These are phyloP conservation scores for Drosophila nigromelanica DNA, from an alignment of 1,140 invertebrate genomes.

Conservation along the genomic window DNA sequence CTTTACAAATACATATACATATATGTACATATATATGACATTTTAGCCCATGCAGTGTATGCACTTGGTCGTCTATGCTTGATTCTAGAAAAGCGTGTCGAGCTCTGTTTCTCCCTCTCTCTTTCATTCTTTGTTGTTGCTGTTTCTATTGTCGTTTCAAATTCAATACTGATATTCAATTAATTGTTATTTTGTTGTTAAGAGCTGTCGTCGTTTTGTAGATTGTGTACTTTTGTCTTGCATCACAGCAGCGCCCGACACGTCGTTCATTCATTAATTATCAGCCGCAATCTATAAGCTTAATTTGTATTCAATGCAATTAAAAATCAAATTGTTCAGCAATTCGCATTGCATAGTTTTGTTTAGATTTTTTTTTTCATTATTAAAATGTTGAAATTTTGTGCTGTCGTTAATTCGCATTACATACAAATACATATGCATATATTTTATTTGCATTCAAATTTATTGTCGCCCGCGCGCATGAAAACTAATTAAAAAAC, in stretches of 20 bases:
- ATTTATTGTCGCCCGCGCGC: no score
- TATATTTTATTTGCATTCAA: conserved; percentile 9
- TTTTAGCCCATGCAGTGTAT: not conserved
- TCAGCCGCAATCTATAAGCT: conserved; percentile 61
- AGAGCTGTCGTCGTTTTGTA: conserved; percentile 48
- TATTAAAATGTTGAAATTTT: conserved; percentile 33
- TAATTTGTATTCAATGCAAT: conserved; percentile 76
- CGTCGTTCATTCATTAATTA: conserved; percentile 70
- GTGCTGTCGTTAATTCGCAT: conserved; percentile 16
- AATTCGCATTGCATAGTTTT: conserved; percentile 14
- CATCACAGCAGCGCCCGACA: conserved; percentile 26
- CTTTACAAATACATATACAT: not conserved
- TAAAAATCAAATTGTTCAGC: conserved; percentile 51
- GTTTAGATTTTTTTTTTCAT: conserved; percentile 36
- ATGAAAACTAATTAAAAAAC: not conserved
- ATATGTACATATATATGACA: no score
- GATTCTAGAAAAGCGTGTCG: not conserved
- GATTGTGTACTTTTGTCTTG: conserved; percentile 37
- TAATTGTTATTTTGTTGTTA: conserved; percentile 72
- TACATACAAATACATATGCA: conserved; percentile 2
- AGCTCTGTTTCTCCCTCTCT: not conserved
- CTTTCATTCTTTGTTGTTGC: not conserved
- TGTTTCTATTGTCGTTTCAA: conserved; percentile 8
- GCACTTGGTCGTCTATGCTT: not conserved
- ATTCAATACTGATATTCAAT: conserved; percentile 67